Evolutionary conservation across 2,888 invertebrate species (phyloP).

Genomic region (Automeris io): DNA sequence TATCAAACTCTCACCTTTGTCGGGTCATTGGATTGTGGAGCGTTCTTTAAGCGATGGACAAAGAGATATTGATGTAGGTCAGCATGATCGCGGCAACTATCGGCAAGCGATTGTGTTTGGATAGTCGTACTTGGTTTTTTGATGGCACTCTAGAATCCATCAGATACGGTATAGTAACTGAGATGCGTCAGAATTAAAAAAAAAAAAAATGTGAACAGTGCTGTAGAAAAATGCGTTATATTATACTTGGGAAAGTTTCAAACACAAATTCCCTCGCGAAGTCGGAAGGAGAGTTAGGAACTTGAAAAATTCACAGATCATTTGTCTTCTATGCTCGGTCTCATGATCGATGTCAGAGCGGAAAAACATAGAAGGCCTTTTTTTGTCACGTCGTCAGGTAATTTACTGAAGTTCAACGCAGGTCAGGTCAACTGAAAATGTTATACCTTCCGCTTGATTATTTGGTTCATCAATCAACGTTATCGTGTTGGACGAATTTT

Average conservation of each 20-base stretch:
- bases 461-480: slow-evolving; percentile 5
- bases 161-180: no score
- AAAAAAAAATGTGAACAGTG: no score
- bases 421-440: slow-evolving; percentile 20
- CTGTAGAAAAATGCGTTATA: no score
- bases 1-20: no score
- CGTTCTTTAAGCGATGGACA: no score
- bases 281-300: neutral
- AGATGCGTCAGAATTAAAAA: no score
- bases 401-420: slow-evolving; percentile 14
- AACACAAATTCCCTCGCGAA: neutral
- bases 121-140: no score
- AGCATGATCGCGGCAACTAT: no score
- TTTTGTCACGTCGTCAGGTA: slow-evolving; percentile 22
- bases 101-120: no score
- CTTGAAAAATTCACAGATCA: slow-evolving; percentile 30
- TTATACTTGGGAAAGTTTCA: neutral
- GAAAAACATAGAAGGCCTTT: slow-evolving; percentile 25
- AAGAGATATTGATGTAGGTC: no score
- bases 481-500: slow-evolving; percentile 1
- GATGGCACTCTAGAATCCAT: no score
- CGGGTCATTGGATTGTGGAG: no score
- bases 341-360: slow-evolving; percentile 30
- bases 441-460: slow-evolving; percentile 9
- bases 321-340: slow-evolving; percentile 31